These are phyloP conservation scores for Matsumyia berberina DNA, from an alignment of 2,888 invertebrate genomes.

Conservation along the genomic window DNA sequence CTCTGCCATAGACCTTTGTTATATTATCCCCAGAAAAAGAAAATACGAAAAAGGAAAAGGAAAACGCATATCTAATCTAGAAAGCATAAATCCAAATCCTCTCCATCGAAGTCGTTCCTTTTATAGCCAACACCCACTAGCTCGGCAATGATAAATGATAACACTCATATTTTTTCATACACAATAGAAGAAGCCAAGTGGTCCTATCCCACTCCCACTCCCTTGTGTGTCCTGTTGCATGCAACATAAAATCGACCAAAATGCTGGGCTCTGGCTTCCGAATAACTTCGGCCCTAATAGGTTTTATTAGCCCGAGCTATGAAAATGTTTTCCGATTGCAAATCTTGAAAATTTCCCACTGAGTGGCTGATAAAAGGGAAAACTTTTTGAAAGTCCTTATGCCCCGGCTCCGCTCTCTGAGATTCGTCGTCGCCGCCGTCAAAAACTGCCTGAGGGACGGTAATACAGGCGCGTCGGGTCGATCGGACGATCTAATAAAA, in stretches of 20 bases:
- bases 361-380: constrained; percentile 64
- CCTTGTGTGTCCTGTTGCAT: constrained; percentile 45
- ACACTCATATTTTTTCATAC: constrained; percentile 32
- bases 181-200: constrained; percentile 26
- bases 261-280: constrained; percentile 13
- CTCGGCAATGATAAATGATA: constrained; percentile 37
- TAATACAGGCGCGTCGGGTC: constrained; percentile 64
- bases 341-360: constrained; percentile 69
- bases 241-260: constrained; percentile 42
- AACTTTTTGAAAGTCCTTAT: constrained; percentile 46
- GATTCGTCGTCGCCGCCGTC: constrained; percentile 3
- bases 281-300: constrained; percentile 67
- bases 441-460: constrained; percentile 30
- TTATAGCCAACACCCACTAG: not conserved
- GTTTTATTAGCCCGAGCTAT: constrained; percentile 70
- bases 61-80: constrained; percentile 8
- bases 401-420: not conserved
- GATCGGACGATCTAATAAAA: constrained; percentile 65
- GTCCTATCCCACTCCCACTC: not conserved
- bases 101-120: not conserved
- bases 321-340: constrained; percentile 71
- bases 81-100: not conserved
- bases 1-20: constrained; percentile 7
- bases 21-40: constrained; percentile 11
- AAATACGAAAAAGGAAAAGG: not conserved